These are phyloP conservation scores for Strix uralensis DNA, from an alignment of 2,113 vertebrate genomes.

Conservation along the genomic window DNA sequence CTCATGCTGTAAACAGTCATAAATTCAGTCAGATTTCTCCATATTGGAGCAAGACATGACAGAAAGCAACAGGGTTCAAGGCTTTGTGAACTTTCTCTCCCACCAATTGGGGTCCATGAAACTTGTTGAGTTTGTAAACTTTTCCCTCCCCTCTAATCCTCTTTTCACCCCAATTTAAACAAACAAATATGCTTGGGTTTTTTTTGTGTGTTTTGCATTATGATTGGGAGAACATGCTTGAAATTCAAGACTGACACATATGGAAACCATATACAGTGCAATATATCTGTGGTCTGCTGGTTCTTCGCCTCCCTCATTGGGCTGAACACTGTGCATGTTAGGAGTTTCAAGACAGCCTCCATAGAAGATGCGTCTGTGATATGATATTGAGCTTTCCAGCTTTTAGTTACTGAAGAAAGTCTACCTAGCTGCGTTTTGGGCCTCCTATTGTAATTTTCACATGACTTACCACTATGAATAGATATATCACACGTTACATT, in stretches of 20 bases:
- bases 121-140: neutral
- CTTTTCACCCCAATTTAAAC: neutral
- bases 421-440: neutral
- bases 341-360: neutral
- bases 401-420: neutral
- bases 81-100: neutral
- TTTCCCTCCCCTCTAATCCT: neutral
- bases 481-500: neutral
- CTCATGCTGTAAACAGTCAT: neutral
- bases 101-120: neutral
- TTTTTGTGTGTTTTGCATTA: neutral
- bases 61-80: neutral
- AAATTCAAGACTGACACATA: neutral
- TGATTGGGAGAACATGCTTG: neutral
- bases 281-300: accelerated
- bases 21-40: neutral
- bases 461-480: neutral
- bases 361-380: neutral
- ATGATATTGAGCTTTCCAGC: neutral
- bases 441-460: neutral
- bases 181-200: neutral
- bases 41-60: neutral
- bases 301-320: neutral
- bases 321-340: neutral
- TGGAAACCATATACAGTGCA: neutral